Base-by-base conservation (phyloP, 2,888 invertebrate species). In the Athetis lepigone region DNA sequence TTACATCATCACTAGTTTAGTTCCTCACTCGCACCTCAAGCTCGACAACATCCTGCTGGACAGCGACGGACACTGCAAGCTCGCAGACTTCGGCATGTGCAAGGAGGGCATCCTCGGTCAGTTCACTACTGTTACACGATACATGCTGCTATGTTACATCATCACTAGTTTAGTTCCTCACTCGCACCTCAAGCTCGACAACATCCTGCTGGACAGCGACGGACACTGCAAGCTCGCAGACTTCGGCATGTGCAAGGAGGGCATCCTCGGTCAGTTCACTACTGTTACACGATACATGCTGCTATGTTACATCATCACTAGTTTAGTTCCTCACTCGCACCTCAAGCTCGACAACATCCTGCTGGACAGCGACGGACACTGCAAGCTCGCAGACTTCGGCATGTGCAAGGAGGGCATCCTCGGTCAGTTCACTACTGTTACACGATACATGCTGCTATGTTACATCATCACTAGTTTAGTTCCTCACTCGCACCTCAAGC, bases 241-340 rank as follows among this genome's bases (percentile, higher is more conserved):
- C 94, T 98, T 98, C 91, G 99, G 99, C 86, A 99, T 99, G 99
- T 99, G 99, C 95, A 99, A 99, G 94, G 99, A 99, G 92, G 98
- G 98, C 54, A 98, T 99, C 84, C 89, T 96, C 51, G 94, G 94
- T 93, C 36, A 68, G 84, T n/a, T n/a, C n/a, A n/a, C n/a, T n/a
- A n/a, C n/a, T n/a, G n/a, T n/a, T n/a, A n/a, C n/a, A n/a, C n/a
- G n/a, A n/a, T n/a, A n/a, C n/a, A n/a, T n/a, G n/a, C n/a, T n/a
- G n/a, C n/a, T n/a, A n/a, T n/a, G n/a, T n/a, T n/a, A n/a, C n/a
- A n/a, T n/a, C n/a, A n/a, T n/a, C n/a, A n/a, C n/a, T n/a, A n/a
- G n/a, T n/a, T n/a, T n/a, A n/a, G n/a, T n/a, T n/a, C n/a, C n/a
- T n/a, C n/a, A n/a, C n/a, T n/a, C n/a, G n/a, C n/a, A n/a, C n/a